Evolutionary conservation across 2,113 vertebrate genomes (phyloP), one percentile per base, ranked within the genome.

Genomic region (Falcunculus frontatus): DNA sequence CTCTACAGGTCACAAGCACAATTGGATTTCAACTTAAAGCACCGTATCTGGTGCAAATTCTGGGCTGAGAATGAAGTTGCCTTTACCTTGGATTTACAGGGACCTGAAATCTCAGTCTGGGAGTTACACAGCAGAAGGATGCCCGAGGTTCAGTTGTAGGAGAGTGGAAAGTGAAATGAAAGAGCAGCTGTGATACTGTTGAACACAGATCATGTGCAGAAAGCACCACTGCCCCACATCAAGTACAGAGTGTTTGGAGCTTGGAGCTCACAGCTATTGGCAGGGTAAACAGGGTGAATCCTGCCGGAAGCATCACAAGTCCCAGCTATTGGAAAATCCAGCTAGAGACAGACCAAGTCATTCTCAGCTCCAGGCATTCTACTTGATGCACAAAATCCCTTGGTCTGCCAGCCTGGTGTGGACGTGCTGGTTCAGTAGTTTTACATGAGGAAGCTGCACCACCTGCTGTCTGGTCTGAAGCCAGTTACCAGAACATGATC

Each of bases 401-500:
- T 14, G 27, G 33, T 62, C 30, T 41, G 57, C 50, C 84, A 44
- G 93, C 55, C 76, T 20, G 41, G 47, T 23, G 16, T 14, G 49
- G 56, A 80, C 6, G 6, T 21, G 44, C 35, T 46, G 21, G 6
- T 62, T 84, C 32, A 37, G 82, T 17, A 74, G 23, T 67, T 70
- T 16, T 30, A 15, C 2, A 4, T 35, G 81, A 90, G 67, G 64
- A 63, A 81, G 84, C 25, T 94, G 97, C 96, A 97, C 98, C 97
- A 97, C 93, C 98, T 98, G 96, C 97, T 96, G 97, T 84, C 95
- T 88, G 78, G 29, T 90, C 9, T 5, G 10, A 19, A 63, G 60
- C 73, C 78, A 85, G 50, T 63, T 23, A 82, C 17, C 64, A 74
- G 42, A 80, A 88, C 53, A 8, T 41, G 39, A 77, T 55, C 65